phyloP scores from a whole-genome alignment of 1,140 invertebrate species.

The Sinonovacula constricta region DNA sequence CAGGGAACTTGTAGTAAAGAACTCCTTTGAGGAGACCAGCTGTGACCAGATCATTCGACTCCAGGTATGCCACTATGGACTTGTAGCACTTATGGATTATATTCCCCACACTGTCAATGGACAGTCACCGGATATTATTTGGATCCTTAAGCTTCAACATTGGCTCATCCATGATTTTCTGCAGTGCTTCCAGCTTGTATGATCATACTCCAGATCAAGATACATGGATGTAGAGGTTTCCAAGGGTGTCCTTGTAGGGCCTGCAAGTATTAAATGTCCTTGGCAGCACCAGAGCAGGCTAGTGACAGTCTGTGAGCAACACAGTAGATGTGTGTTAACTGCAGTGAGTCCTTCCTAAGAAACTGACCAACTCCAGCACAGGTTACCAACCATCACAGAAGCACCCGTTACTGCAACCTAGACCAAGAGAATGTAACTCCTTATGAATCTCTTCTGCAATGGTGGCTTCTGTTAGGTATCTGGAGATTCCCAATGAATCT shows the following conservation, averaged over 20 bases:
- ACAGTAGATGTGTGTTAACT: slow-evolving; percentile 14
- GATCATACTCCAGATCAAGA: slow-evolving; percentile 4
- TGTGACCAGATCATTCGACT: slow-evolving; percentile 8
- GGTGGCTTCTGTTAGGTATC: too few relatives aligned
- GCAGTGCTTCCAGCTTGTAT: slow-evolving; percentile 23
- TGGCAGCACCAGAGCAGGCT: slow-evolving; percentile 7
- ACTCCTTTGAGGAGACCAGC: slow-evolving; percentile 8
- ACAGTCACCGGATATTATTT: slow-evolving; percentile 14
- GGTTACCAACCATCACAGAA: slow-evolving; percentile 17
- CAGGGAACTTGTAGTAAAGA: slow-evolving; percentile 24
- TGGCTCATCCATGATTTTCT: too few relatives aligned
- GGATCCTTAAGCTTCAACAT: slow-evolving; percentile 18
- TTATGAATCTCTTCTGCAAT: neutral
- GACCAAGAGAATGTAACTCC: neutral
- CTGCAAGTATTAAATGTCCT: slow-evolving; percentile 4
- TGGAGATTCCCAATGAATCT: too few relatives aligned
- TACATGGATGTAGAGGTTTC: slow-evolving; percentile 21
- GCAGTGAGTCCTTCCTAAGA: slow-evolving; percentile 4
- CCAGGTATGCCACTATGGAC: too few relatives aligned
- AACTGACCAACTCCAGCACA: slow-evolving; percentile 8
- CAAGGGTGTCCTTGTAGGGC: slow-evolving; percentile 2
- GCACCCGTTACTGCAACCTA: neutral
- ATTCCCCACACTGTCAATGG: slow-evolving; percentile 6
- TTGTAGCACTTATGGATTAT: slow-evolving; percentile 8
- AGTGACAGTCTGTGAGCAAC: too few relatives aligned